A percentile compares a stretch with the other conserved stretches of the same genome.
Conservation (phyloP, 2,888 invertebrate species). For the Amphiduros pacificus region DNA sequence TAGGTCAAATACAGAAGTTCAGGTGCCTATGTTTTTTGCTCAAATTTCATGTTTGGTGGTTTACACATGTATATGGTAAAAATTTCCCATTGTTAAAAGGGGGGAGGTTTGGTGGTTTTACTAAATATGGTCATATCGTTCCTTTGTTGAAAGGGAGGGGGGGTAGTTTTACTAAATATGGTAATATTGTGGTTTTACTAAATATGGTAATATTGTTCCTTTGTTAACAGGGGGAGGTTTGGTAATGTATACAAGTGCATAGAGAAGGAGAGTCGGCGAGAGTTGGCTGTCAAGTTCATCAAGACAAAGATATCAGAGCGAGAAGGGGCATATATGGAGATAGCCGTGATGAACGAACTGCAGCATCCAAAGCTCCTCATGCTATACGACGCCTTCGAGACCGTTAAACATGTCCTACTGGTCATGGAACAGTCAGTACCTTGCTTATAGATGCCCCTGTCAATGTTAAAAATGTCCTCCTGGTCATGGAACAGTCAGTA, state of each 20-base stretch:
- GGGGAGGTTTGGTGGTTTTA: no score
- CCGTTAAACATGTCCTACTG: conserved; percentile 83
- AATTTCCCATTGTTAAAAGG: no score
- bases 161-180: no score
- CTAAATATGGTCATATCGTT: no score
- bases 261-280: conserved; percentile 68
- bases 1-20: no score
- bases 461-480: conserved; percentile 79
- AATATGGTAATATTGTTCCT: no score
- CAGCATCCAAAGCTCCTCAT: conserved; percentile 95
- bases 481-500: conserved; percentile 96
- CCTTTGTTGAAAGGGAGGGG: no score
- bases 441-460: conserved; percentile 91
- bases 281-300: conserved; percentile 84
- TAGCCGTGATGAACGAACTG: conserved; percentile 92
- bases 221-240: conserved; percentile 65
- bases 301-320: conserved; percentile 84
- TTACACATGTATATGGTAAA: no score
- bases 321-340: conserved; percentile 87
- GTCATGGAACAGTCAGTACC: conserved; percentile 92
- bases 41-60: no score
- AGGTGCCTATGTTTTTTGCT: no score
- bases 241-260: conserved; percentile 62
- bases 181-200: no score
- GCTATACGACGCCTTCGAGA: conserved; percentile 85